Evolutionary conservation across 2,113 vertebrate genomes (phyloP).

Genomic region (Melanocharis versteri): DNA sequence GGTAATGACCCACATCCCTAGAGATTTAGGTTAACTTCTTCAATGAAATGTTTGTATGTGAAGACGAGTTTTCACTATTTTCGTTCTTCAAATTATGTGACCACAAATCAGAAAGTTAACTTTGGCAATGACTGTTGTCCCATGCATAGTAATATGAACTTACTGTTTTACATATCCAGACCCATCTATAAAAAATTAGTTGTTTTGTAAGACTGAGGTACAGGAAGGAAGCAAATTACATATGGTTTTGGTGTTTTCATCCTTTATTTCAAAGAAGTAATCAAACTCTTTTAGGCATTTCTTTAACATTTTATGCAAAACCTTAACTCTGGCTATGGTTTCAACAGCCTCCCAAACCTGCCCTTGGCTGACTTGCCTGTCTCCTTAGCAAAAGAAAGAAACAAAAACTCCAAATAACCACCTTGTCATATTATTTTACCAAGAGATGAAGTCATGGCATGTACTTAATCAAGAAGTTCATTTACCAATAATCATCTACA

Average conservation of each 20-base stretch:
- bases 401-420: not conserved
- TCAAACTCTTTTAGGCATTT: not conserved
- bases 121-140: not conserved
- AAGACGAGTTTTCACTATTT: not conserved
- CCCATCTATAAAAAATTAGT: not conserved
- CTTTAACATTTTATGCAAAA: not conserved
- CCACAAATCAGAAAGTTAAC: not conserved
- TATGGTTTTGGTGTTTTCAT: not conserved
- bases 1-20: not conserved
- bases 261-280: not conserved
- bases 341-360: not conserved
- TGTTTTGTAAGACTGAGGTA: not conserved
- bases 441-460: not conserved
- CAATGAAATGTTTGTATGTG: accelerated
- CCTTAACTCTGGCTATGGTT: not conserved
- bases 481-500: not conserved
- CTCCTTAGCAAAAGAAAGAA: not conserved
- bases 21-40: not conserved
- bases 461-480: not conserved
- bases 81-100: not conserved
- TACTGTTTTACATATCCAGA: not conserved
- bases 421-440: not conserved
- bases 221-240: not conserved
- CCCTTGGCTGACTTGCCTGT: not conserved
- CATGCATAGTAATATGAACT: not conserved